Base-by-base conservation (phyloP, 2,113 vertebrate genomes). In the Ovis canadensis region DNA sequence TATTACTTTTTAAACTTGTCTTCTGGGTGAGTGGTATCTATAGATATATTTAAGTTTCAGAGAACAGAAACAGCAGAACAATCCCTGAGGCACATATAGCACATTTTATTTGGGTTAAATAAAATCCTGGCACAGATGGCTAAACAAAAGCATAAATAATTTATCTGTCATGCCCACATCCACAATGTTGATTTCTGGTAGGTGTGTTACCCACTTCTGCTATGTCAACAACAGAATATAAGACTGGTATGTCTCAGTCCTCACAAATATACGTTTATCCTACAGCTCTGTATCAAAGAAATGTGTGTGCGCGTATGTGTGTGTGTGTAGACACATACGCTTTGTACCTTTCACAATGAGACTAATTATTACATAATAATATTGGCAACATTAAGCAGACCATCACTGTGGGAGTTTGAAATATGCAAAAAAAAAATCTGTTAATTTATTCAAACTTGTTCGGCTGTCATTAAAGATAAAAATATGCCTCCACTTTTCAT, bases 361-460 rank as follows among this genome's bases (percentile, higher is more conserved):
- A 89, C 77, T 97, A 96, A 96, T 97, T 95, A 96, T 96, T 97
- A 97, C 50, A 91, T 88, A 91, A 88, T 96, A 92, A 94, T 97
- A 95, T 91, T 91, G 92, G 88, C 57, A 95, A 97, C 96, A 97
- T 97, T 96, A 97, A 93, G 54, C 67, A 98, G 87, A 96, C 71
- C 89, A 96, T 97, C 88, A 97, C 83, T 96, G 95, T 97, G 74
- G 93, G 94, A 97, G 96, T 98, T 67, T 91, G 71, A 93, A 97
- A 91, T 97, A 97, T 57, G 77, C 62, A 94, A 88, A 98, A 98
- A 94, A 95, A 94, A 95, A 52, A 95, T 62, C 95, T 97, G 77
- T 95, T 98, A 97, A 98, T 97, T 96, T 97, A 96, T 98, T 98
- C 96, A 96, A 96, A 96, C 60, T 64, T 97, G 81, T 94, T 98